These are phyloP conservation scores for Baronia brevicornis DNA, from an alignment of 2,888 invertebrate species.

Conservation along the genomic window DNA sequence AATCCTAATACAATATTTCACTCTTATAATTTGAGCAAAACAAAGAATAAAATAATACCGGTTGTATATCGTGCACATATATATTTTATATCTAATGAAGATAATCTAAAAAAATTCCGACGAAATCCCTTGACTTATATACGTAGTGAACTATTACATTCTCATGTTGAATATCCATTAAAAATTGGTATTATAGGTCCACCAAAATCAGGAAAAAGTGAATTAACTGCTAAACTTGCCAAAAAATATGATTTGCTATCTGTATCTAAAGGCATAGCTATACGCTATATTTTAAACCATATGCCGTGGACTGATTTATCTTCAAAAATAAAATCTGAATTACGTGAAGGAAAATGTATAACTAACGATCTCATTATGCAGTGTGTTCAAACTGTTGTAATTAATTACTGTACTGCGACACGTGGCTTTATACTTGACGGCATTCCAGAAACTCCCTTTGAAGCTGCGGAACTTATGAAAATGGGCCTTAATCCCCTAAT, in stretches of 20 bases:
- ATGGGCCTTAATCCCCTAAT: conserved; percentile 75
- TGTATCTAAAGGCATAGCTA: conserved; percentile 71
- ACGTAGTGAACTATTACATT: conserved; percentile 41
- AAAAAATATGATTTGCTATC: conserved; percentile 69
- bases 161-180: conserved; percentile 66
- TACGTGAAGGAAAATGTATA: conserved; percentile 57
- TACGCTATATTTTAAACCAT: conserved; percentile 63
- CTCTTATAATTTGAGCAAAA: conserved; percentile 60
- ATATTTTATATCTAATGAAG: conserved; percentile 73
- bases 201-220: conserved; percentile 78
- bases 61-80: conserved; percentile 75
- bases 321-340: conserved; percentile 41
- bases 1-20: conserved; percentile 60
- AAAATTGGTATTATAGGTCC: conserved; percentile 76
- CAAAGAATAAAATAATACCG: conserved; percentile 61
- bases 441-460: conserved; percentile 69
- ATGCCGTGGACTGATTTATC: conserved; percentile 71
- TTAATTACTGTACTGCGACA: conserved; percentile 60
- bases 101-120: conserved; percentile 65
- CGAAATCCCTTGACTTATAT: conserved; percentile 75
- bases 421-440: conserved; percentile 80
- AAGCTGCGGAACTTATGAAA: conserved; percentile 63
- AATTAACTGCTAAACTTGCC: conserved; percentile 70
- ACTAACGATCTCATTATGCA: conserved; percentile 59
- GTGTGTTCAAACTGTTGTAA: conserved; percentile 67